phyloP scores from a whole-genome alignment of 2,113 vertebrate species.

The Brachyhypopomus gauderio region DNA sequence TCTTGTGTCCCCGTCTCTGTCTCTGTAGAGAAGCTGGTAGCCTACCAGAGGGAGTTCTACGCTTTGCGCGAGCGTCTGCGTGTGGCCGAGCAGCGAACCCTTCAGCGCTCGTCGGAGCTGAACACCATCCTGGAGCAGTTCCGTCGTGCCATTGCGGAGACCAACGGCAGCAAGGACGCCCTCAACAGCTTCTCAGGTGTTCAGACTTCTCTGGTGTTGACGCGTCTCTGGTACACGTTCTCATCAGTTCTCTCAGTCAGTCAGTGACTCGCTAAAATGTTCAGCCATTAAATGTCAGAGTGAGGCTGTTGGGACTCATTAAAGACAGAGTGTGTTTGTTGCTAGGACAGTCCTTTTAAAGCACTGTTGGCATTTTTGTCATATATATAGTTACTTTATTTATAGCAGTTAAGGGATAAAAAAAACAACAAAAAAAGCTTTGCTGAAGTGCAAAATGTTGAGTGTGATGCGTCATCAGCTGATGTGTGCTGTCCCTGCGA shows the following conservation, averaged over 20 bases:
- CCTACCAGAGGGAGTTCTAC: constrained; percentile 95
- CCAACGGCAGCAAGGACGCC: constrained; percentile 88
- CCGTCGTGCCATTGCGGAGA: constrained; percentile 86
- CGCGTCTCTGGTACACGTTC: neutral
- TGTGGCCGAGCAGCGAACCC: constrained; percentile 91
- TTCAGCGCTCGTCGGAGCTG: constrained; percentile 94
- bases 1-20: neutral
- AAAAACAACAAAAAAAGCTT: no score
- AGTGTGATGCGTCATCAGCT: no score
- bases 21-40: constrained; percentile 85
- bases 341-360: no score
- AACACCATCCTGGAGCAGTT: constrained; percentile 93
- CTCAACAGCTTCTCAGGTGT: constrained; percentile 90
- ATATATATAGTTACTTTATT: no score
- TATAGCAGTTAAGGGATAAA: no score
- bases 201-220: neutral
- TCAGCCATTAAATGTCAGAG: no score
- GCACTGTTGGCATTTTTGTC: no score
- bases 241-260: neutral
- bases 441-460: no score
- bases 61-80: constrained; percentile 94
- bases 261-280: no score
- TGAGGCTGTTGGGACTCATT: no score
- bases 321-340: no score
- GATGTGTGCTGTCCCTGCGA: no score